A percentile compares a stretch with the other conserved stretches of the same genome.
phyloP scores from a whole-genome alignment of 2,888 invertebrate genomes.

The Lasioglossum oenotherae region DNA sequence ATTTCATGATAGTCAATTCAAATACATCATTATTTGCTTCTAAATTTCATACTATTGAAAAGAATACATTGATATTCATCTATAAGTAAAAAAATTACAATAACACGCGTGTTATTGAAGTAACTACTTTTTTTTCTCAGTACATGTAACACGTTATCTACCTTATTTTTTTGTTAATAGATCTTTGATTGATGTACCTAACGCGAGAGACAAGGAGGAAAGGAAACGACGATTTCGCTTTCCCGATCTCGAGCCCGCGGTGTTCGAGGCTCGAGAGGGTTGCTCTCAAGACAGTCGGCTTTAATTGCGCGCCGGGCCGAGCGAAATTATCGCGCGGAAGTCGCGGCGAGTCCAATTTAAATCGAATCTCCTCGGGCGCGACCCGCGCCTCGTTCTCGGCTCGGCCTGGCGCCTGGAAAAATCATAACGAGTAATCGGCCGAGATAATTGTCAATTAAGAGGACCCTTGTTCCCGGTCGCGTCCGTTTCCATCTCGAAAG shows the following conservation, averaged over 20 bases:
- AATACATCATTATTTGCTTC: too few species aligned
- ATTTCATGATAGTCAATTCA: too few species aligned
- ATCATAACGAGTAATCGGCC: conserved; percentile 37
- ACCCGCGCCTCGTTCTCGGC: neutral
- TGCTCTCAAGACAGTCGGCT: neutral
- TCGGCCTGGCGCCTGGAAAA: neutral
- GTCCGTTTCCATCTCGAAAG: neutral
- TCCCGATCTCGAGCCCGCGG: neutral
- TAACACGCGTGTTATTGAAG: too few species aligned
- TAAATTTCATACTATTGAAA: too few species aligned
- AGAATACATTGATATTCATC: too few species aligned
- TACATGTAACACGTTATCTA: too few species aligned
- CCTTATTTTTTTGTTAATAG: too few species aligned
- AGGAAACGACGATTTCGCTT: neutral
- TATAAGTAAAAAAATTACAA: too few species aligned
- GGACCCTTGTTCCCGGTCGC: neutral
- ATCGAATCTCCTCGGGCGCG: neutral
- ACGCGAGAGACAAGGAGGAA: too few species aligned
- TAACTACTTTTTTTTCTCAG: too few species aligned
- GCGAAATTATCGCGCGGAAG: conserved; percentile 20
- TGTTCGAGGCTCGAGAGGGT: neutral
- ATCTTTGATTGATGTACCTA: too few species aligned
- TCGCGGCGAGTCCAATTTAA: conserved; percentile 18
- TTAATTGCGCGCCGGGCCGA: neutral
- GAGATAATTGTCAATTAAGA: conserved; percentile 45